A percentile compares a stretch with the other conserved stretches of the same genome.
These are phyloP conservation scores for Leptinotarsa defecta DNA, from an alignment of 1,140 invertebrate species.

Conservation along the genomic window DNA sequence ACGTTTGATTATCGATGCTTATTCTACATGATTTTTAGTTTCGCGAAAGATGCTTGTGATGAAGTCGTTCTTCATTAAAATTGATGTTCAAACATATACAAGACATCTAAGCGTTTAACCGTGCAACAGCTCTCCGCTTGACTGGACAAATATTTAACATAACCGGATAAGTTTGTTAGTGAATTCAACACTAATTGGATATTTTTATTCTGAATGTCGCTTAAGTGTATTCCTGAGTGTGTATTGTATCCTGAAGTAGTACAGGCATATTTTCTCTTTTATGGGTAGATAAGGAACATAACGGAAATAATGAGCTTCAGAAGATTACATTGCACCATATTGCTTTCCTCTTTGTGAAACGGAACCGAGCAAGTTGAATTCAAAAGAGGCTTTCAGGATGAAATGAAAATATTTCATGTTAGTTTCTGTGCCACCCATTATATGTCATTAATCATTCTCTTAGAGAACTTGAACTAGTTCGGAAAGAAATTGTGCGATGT, in stretches of 20 bases:
- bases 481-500: too few relatives aligned
- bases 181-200: constrained; percentile 3
- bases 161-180: constrained; percentile 4
- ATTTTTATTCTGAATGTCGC: background rate
- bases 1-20: too few relatives aligned
- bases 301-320: background rate
- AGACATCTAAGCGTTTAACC: constrained; percentile 3
- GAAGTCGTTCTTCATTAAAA: too few relatives aligned
- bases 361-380: too few relatives aligned
- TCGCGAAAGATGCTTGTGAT: too few relatives aligned
- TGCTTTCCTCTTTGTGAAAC: too few relatives aligned
- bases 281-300: background rate
- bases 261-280: background rate
- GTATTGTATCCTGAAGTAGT: background rate
- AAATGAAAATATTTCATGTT: too few relatives aligned
- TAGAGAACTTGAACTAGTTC: too few relatives aligned
- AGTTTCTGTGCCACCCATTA: too few relatives aligned
- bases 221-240: background rate
- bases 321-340: background rate
- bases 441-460: too few relatives aligned
- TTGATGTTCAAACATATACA: background rate
- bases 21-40: too few relatives aligned
- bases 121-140: background rate
- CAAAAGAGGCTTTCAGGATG: too few relatives aligned
- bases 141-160: constrained; percentile 10